Conservation (phyloP, 2,888 invertebrate species). For the Iselma pallidipennis region DNA sequence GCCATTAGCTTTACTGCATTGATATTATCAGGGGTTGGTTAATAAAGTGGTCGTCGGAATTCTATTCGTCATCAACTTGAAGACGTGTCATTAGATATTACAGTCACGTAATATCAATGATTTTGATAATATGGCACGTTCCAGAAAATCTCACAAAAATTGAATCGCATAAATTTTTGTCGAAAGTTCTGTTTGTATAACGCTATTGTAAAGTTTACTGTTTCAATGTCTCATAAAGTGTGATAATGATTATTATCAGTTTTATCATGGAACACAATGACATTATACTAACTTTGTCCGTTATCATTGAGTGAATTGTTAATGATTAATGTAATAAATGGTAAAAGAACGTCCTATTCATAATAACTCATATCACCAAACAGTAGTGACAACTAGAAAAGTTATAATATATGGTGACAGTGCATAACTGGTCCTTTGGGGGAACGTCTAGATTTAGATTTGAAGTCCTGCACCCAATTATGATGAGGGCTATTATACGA, state of each 20-base stretch:
- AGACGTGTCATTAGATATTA: not conserved
- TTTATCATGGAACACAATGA: too few relatives aligned
- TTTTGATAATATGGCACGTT: not conserved
- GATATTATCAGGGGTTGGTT: not conserved
- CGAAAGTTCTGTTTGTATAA: too few relatives aligned
- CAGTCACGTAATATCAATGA: not conserved
- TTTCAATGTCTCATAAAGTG: too few relatives aligned
- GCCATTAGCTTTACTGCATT: not conserved
- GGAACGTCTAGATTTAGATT: conserved; percentile 30
- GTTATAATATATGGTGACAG: conserved; percentile 34
- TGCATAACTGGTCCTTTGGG: conserved; percentile 35
- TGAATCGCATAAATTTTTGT: not conserved
- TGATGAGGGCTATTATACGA: conserved; percentile 42
- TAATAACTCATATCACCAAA: conserved; percentile 42
- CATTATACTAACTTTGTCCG: too few relatives aligned
- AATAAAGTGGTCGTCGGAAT: not conserved
- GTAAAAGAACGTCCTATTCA: conserved; percentile 40
- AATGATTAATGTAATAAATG: conserved; percentile 29
- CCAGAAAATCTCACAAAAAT: not conserved
- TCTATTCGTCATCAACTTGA: not conserved
- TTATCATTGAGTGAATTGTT: not conserved
- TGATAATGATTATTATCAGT: too few relatives aligned
- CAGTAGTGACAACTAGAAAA: conserved; percentile 39
- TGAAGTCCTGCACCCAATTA: conserved; percentile 11
- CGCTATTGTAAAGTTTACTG: too few relatives aligned